Percentiles rank a stretch among this genome's conserved stretches.
phyloP scores from a whole-genome alignment of 2,113 vertebrate genomes.

The Scopus umbretta region DNA sequence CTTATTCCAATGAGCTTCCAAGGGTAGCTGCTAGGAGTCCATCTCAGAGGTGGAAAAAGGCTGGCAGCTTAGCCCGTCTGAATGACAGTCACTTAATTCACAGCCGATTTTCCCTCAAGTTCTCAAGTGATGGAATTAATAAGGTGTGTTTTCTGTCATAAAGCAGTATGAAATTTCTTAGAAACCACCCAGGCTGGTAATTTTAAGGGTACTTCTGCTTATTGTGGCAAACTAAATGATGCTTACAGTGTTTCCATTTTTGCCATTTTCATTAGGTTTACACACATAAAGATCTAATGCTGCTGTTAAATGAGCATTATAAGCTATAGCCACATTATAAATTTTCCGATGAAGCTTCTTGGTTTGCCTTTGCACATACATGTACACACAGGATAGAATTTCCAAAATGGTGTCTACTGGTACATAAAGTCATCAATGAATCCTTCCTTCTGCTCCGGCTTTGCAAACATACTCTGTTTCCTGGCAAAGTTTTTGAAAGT shows the following conservation, averaged over 20 bases:
- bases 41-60: neutral
- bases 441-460: neutral
- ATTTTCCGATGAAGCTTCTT: neutral
- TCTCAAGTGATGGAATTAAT: neutral
- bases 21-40: neutral
- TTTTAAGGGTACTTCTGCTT: neutral
- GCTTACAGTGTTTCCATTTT: neutral
- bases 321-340: neutral
- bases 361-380: neutral
- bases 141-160: neutral
- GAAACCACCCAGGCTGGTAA: neutral
- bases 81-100: neutral
- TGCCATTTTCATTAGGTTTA: neutral
- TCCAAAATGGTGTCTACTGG: neutral
- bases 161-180: neutral
- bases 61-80: neutral
- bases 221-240: neutral
- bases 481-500: neutral
- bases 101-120: neutral
- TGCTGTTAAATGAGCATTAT: neutral
- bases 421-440: neutral
- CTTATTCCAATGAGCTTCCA: neutral
- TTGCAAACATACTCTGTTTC: neutral
- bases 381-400: fast-evolving
- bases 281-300: neutral